Percentiles rank a stretch among this genome's conserved stretches.
phyloP scores from a whole-genome alignment of 2,888 invertebrate species.

The Metellina segmentata region DNA sequence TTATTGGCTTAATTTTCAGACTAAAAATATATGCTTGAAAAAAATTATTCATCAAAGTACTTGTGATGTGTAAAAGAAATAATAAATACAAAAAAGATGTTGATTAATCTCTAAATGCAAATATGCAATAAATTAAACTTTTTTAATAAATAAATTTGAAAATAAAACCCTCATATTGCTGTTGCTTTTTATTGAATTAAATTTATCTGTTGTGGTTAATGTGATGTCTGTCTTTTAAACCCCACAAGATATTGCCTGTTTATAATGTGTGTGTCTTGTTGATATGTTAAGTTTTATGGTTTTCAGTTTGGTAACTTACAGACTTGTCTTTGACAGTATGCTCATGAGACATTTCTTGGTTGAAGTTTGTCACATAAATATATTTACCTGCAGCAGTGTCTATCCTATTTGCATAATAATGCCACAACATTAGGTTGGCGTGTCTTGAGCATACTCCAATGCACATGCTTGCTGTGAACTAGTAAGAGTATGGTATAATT shows the following conservation, averaged over 20 bases:
- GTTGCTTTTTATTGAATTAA: neutral
- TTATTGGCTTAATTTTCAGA: no score
- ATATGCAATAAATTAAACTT: no score
- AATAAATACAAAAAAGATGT: no score
- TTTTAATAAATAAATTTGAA: no score
- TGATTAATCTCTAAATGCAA: no score
- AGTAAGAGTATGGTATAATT: neutral
- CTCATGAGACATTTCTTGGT: neutral
- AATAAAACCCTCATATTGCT: no score
- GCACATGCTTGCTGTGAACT: neutral
- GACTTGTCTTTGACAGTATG: conserved; percentile 3
- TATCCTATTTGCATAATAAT: conserved; percentile 9
- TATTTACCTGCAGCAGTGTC: conserved; percentile 2
- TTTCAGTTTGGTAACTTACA: neutral
- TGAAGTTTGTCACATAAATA: conserved; percentile 8
- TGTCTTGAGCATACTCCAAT: neutral
- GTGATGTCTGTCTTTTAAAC: neutral
- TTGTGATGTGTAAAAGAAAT: no score
- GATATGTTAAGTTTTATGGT: conserved; percentile 16
- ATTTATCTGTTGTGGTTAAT: conserved; percentile 1
- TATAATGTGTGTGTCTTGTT: neutral
- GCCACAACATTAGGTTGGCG: neutral
- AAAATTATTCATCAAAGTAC: no score
- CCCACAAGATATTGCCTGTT: neutral
- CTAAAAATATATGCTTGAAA: no score